Base-by-base conservation (phyloP, 37 sponge, comb jelly and placozoan genomes). In the Agelas oroides region DNA sequence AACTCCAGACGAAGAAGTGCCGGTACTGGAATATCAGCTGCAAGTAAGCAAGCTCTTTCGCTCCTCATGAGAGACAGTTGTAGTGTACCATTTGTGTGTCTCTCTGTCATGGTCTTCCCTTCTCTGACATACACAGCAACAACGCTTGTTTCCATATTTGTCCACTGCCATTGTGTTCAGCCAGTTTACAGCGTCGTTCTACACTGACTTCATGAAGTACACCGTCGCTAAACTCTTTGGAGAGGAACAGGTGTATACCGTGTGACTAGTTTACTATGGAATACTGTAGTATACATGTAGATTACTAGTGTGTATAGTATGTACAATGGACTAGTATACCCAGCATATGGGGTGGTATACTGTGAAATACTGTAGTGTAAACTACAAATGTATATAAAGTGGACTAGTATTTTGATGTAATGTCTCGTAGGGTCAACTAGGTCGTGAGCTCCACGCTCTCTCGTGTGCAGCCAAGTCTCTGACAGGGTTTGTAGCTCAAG, bases 21-120 rank as follows among this genome's bases (percentile, higher is more conserved):
- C 97, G 56, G 79, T 97, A 11, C 83, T 97, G 20, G 95, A 94
- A 71, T 97, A 97, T 68, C 97, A 91, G 63, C 70, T 92, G 33
- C 96, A 95, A 78, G 96, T 95, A 46, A 2, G 38, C 8, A 31
- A 56, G 59, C 41, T 64, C 36, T 40, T n/a, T 36, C 80, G 17
- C 36, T 64, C 24, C 61, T 21, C 52, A n/a, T n/a, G n/a, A n/a
- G n/a, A n/a, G n/a, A 35, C 63, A 23, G 15, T 64, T 39, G 24
- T 33, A 11, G 18, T 23, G 15, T 36, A 79, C 67, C 46, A 46
- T 79, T 59, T 65, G 23, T 30, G 34, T 76, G 28, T 53, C 77
- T 76, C 24, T 53, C 46, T n/a, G n/a, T n/a, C n/a, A n/a, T n/a
- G n/a, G n/a, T 6, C n/a, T n/a, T n/a, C n/a, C n/a, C n/a, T 8